Evolutionary conservation across 2,797 vertebrate genomes (phyloP), one percentile per base, ranked within the genome.

Genomic region (Pipistrellus pygmaeus): DNA sequence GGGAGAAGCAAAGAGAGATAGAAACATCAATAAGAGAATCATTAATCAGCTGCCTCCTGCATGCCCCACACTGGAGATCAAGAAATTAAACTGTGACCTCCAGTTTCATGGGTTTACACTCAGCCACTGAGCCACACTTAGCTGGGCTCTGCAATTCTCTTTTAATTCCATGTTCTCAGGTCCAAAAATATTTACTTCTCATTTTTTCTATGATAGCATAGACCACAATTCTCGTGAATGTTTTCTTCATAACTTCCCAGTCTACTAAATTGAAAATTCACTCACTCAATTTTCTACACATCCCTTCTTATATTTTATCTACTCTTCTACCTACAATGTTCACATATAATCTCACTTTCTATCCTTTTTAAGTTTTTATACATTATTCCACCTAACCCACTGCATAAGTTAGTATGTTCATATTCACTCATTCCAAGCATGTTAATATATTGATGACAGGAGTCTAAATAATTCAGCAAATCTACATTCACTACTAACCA

Each of bases 391-490:
- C 5, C 1, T 20, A 92, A 48, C 1, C 25, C 4, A 38, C 14
- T 93, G 27, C 25, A 51, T 64, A 66, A 62, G 71, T 80, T 73
- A 44, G 32, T 66, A 60, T 69, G 17, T 82, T 94, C 23, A 66
- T 62, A 75, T 60, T 23, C 21, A 90, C 75, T 80, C 12, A 62
- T 83, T 86, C 27, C 38, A 91, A 93, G 23, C 12, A 87, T 5
- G 38, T 89, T 44, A 96, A 72, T 90, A 41, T 78, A 85, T 21
- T 1, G 5, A 82, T 66, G 53, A 75, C 38, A 46, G 90, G 53
- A 72, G 5, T 14, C n/a, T 55, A 95, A 96, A 62, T 44, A 95
- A 95, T 48, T 93, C 32, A 83, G 27, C 18, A 91, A 86, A 60
- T 53, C 27, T 80, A 83, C 83, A 77, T 51, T 78, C 48, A 71